Conservation (phyloP, 2,113 vertebrate genomes). For the Tamias sibiricus region DNA sequence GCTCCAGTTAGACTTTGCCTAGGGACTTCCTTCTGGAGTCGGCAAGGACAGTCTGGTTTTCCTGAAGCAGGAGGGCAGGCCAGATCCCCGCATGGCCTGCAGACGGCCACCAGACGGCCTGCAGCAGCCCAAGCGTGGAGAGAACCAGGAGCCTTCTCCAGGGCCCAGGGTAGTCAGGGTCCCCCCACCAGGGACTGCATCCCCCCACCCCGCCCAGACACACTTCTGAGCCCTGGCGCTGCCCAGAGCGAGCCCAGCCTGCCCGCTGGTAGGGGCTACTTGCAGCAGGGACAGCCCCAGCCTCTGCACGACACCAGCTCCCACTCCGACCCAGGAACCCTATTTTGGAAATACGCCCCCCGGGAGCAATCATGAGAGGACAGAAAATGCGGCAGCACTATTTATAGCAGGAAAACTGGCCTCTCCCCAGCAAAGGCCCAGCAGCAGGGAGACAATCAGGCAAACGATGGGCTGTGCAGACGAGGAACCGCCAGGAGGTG, state of each 20-base stretch:
- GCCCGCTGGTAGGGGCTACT: rapidly evolving
- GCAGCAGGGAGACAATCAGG: conserved; percentile 18
- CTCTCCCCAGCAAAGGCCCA: background rate
- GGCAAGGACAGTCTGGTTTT: background rate
- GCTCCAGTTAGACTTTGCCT: background rate
- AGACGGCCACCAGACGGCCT: background rate
- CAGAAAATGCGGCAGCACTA: background rate
- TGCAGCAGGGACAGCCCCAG: background rate
- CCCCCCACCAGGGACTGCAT: background rate
- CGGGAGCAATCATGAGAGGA: background rate
- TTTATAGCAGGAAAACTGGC: conserved; percentile 31
- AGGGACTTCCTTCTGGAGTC: background rate
- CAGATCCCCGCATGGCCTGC: background rate
- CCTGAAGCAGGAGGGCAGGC: background rate
- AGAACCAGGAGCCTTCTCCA: background rate
- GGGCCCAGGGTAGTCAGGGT: background rate
- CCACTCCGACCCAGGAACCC: background rate
- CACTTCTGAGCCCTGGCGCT: background rate
- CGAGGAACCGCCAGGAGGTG: too few species aligned
- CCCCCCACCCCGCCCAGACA: background rate
- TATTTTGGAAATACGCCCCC: background rate
- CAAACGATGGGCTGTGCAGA: background rate
- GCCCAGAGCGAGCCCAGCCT: background rate
- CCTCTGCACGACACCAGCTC: rapidly evolving
- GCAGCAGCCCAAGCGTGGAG: background rate